A percentile compares a stretch with the other conserved stretches of the same genome.
phyloP scores from a whole-genome alignment of 2,797 vertebrate genomes.

The Gallinago stenura region DNA sequence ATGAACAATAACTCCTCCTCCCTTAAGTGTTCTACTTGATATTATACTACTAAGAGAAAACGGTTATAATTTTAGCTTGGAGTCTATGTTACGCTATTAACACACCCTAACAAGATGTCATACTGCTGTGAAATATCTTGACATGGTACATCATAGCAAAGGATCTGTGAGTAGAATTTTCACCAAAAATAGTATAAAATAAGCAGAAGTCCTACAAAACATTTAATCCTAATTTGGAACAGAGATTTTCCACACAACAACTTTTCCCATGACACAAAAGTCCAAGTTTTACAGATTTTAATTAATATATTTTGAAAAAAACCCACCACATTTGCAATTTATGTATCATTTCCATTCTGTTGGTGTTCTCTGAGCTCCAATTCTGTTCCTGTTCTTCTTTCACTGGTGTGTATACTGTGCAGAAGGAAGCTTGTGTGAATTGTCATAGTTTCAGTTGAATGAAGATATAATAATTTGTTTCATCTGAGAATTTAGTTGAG shows the following conservation, averaged over 20 bases:
- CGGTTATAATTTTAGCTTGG: background rate
- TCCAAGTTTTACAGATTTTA: background rate
- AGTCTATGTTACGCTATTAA: background rate
- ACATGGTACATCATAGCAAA: background rate
- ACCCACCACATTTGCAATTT: rapidly evolving
- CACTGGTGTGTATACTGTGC: background rate
- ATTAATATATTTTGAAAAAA: background rate
- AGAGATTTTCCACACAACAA: background rate
- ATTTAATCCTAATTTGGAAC: background rate
- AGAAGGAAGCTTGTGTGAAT: background rate
- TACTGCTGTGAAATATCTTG: background rate
- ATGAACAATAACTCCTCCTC: background rate
- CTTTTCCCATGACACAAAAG: background rate
- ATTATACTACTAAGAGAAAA: background rate
- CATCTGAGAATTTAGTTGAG: background rate
- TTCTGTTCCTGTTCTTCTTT: background rate
- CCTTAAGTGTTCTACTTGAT: background rate
- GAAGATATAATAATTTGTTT: background rate
- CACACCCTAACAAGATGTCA: background rate
- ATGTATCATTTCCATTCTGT: background rate
- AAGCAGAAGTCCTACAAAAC: background rate
- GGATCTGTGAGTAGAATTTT: background rate
- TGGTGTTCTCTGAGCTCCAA: background rate
- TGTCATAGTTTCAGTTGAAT: background rate
- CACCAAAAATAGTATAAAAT: background rate